Evolutionary conservation across 2,888 invertebrate species (phyloP).

Genomic region (Acanthacorydalis orientalis): DNA sequence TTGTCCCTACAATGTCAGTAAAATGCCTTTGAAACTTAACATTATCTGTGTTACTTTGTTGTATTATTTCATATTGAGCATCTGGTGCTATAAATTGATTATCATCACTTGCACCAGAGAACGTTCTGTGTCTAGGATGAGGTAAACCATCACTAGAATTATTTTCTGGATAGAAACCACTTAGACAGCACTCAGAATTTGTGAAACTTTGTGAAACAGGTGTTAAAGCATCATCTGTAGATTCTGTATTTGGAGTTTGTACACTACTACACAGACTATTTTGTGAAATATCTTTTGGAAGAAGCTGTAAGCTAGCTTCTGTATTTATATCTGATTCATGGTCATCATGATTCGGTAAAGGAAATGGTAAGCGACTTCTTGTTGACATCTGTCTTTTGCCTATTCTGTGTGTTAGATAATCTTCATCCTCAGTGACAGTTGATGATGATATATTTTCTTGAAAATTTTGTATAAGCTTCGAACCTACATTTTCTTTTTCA

Average conservation of each 20-base stretch:
- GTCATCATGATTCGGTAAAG: conserved; percentile 27
- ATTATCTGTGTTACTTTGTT: conserved; percentile 18
- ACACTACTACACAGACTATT: conserved; percentile 22
- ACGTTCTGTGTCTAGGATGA: conserved; percentile 13
- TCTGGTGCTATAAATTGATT: conserved; percentile 36
- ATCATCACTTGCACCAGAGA: conserved; percentile 14
- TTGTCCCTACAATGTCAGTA: neutral
- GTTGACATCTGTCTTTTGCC: conserved; percentile 39
- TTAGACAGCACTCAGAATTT: conserved; percentile 18
- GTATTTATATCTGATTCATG: conserved; percentile 1
- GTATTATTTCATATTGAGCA: conserved; percentile 44
- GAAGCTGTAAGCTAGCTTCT: conserved; percentile 13
- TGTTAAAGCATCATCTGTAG: conserved; percentile 24
- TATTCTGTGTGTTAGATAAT: conserved; percentile 37
- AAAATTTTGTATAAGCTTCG: conserved; percentile 17
- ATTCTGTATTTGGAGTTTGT: conserved; percentile 26
- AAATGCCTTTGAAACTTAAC: neutral
- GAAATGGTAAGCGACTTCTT: conserved; percentile 37
- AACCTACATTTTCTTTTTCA: conserved; percentile 18
- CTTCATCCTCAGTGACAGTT: conserved; percentile 29
- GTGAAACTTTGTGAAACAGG: conserved; percentile 16
- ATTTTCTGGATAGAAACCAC: conserved; percentile 20
- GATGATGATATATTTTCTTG: conserved; percentile 18
- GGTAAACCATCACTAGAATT: conserved; percentile 11
- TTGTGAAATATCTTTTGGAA: conserved; percentile 23